Evolutionary conservation across 2,797 vertebrate species (phyloP).

Genomic region (Sebastes trivittatus): DNA sequence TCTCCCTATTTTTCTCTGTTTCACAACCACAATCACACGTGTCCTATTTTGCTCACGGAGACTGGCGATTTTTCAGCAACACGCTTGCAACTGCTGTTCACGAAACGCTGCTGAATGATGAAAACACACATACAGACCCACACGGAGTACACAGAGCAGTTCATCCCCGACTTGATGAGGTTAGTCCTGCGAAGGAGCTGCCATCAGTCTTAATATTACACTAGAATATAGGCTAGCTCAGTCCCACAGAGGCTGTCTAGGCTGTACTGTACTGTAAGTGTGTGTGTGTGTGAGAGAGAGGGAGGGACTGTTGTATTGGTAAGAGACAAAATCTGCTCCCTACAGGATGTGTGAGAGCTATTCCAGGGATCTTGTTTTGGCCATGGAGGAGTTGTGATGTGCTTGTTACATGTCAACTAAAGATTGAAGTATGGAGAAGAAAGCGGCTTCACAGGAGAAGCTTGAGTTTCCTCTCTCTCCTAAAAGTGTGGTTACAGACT

Average conservation of each 20-base stretch:
- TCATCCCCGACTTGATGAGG: slow-evolving; percentile 53
- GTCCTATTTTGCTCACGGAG: not conserved
- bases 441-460: slow-evolving; percentile 29
- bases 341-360: slow-evolving; percentile 38
- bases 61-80: not conserved
- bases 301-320: not conserved
- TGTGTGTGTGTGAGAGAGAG: not conserved
- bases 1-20: not conserved
- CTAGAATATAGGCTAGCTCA: slow-evolving; percentile 38
- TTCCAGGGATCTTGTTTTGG: slow-evolving; percentile 55
- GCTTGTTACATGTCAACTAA: slow-evolving; percentile 51
- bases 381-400: slow-evolving; percentile 43
- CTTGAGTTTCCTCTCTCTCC: slow-evolving; percentile 12
- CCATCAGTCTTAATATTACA: slow-evolving; percentile 64
- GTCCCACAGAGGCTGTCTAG: not conserved
- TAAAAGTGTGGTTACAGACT: slow-evolving; percentile 24
- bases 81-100: not conserved
- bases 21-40: not conserved
- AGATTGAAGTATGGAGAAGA: slow-evolving; percentile 50
- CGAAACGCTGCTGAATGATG: slow-evolving; percentile 3
- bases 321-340: slow-evolving; percentile 31
- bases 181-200: slow-evolving; percentile 45
- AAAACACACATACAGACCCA: slow-evolving; percentile 3
- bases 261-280: not conserved
- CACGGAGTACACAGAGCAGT: slow-evolving; percentile 20